These are phyloP conservation scores for Agelaius tricolor DNA, from an alignment of 2,113 vertebrate species.

Conservation along the genomic window DNA sequence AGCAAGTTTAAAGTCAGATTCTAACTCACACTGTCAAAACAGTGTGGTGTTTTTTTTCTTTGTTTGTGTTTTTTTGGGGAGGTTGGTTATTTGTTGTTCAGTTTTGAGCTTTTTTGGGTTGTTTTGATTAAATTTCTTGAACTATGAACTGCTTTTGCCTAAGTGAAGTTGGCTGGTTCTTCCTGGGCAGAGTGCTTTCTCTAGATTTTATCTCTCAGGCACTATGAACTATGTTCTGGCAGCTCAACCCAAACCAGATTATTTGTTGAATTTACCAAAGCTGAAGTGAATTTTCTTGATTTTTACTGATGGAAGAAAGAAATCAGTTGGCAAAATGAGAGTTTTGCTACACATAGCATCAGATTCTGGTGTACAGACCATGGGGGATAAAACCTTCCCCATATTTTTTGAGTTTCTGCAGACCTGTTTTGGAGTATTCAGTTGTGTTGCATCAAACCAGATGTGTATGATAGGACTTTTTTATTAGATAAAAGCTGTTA, in stretches of 20 bases:
- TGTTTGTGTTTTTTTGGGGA: background rate
- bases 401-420: background rate
- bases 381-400: background rate
- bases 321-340: background rate
- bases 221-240: background rate
- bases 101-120: background rate
- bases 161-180: background rate
- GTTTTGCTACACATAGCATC: background rate
- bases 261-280: background rate
- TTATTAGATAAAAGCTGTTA: background rate
- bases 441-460: background rate
- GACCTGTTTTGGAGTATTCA: background rate
- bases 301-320: background rate
- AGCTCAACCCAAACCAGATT: background rate
- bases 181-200: background rate
- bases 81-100: background rate
- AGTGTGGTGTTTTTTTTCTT: background rate
- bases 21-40: background rate
- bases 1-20: background rate
- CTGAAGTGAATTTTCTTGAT: background rate
- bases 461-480: background rate
- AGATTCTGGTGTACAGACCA: background rate
- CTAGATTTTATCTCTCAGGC: background rate
- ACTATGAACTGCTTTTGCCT: background rate
- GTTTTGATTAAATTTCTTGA: background rate